Base-by-base conservation (phyloP, 37 sponge, comb jelly and placozoan species). In the Beroe forskalii region DNA sequence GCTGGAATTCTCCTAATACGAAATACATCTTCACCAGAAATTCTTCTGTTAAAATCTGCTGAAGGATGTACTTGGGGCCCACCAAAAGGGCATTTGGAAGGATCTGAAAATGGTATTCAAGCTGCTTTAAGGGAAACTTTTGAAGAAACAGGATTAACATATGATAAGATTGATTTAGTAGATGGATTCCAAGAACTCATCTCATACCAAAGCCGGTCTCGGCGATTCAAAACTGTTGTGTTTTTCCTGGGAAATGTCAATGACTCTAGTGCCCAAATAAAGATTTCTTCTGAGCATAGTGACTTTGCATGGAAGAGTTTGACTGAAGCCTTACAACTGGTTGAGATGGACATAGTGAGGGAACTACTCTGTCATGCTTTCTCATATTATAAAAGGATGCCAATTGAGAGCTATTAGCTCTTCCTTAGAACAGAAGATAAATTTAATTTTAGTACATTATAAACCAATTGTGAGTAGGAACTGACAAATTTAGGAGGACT, bases 101-200 rank as follows among this genome's bases (percentile, higher is more conserved):
- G 55, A 6, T 80, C 86, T 20, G 86, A 80, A 80, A 41, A 44
- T 80, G 44, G 86, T 22, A 33, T 80, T 17, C 48, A 80, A 27
- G 86, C 86, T 80, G 86, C 86, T n/a, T 9, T 80, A 1, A 41
- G 86, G 55, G 86, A 80, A 27, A 80, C 55, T 80, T 80, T 38
- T 24, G 86, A 80, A 44, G 86, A 80, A 80, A 80, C 86, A 28
- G 86, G 86, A 30, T 9, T 80, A 43, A 80, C 86, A 2, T 25
- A 33, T 17, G 86, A 80, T 43, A 17, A 80, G 35, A 44, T 80
- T 44, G 86, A 80, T 4, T 9, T 80, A 24, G 27, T 80, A 33
- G 86, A 80, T 80, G 86, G 86, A 23, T 80, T 80, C 22, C 86
- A 44, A 44, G 86, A 80, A 43, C n/a, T 80, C 1, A 44, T 80